These are phyloP conservation scores for Caenorhabditis zanzibari DNA, from an alignment of 2,888 invertebrate genomes.

Conservation along the genomic window DNA sequence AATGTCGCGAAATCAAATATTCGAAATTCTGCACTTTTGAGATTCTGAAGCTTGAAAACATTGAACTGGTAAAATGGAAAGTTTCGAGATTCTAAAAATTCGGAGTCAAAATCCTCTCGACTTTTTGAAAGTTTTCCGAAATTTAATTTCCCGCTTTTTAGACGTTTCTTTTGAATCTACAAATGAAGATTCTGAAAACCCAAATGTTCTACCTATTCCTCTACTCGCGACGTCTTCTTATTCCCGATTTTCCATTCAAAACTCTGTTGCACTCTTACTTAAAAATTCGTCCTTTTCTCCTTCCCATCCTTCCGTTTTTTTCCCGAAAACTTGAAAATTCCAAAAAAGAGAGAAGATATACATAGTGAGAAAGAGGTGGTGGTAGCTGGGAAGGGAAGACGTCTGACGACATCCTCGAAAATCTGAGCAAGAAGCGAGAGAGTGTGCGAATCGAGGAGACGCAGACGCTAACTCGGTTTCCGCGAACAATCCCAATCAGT, in stretches of 20 bases:
- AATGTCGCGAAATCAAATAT: no score
- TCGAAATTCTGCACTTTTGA: no score
- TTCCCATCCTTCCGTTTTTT: constrained; percentile 17
- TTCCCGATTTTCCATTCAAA: no score
- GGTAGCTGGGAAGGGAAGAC: constrained; percentile 22
- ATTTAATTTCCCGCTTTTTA: no score
- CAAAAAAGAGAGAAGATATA: constrained; percentile 20
- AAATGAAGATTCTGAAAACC: no score
- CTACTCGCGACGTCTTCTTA: background rate
- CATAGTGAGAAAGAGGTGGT: constrained; percentile 23
- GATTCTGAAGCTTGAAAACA: no score
- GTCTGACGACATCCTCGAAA: constrained; percentile 37
- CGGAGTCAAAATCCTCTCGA: no score
- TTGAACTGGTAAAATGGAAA: no score
- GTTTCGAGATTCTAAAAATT: no score
- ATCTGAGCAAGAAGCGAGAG: constrained; percentile 24
- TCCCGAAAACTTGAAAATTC: constrained; percentile 40
- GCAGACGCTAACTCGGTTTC: constrained; percentile 60
- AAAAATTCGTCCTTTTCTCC: constrained; percentile 48
- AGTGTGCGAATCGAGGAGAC: constrained; percentile 39
- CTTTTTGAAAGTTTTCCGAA: no score
- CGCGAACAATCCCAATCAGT: constrained; percentile 64
- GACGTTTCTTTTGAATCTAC: no score
- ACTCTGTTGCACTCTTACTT: constrained; percentile 31
- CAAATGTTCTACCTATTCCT: background rate